Base-by-base conservation (phyloP, 2,113 vertebrate genomes). In the Petrocephalus zakoni region DNA sequence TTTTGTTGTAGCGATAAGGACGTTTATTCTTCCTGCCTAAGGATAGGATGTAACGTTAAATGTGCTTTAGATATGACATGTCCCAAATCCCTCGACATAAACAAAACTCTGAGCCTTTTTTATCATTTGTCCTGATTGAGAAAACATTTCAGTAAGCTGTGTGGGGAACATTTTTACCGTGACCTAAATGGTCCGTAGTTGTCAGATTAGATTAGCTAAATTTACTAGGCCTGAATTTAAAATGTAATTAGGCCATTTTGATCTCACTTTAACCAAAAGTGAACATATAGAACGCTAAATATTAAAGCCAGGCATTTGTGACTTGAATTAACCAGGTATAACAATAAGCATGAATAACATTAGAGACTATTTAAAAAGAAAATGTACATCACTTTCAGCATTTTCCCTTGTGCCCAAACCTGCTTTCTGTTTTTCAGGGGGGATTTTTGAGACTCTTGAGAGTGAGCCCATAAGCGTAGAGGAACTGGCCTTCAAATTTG, bases 401-500 rank as follows among this genome's bases (percentile, higher is more conserved):
- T 25, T 83, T 84, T 34, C 61, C 21, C 29, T 89, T 64, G 11
- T 81, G 8, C 42, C 17, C 7, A 49, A 47, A 83, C 3, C 21
- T 83, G 46, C 87, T 42, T 64, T 42, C 11, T 91, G 56, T 88
- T 88, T 94, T 91, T 93, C 96, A 99, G 98, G 98, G 88, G 98
- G 98, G 42, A 99, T 99, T 91, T 99, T 99, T 87, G 98, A 99
- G 96, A 99, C 98, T 6, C 93, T 97, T 92, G 98, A 99, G 94
- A 98, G 97, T 51, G 98, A 99, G 92, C 94, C 98, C 37, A 95
- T 99, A 92, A 99, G 98, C 61, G 94, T 97, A 92, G 98, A 99
- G 92, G 98, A 99, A 95, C 91, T 99, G 94, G 98, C 98, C 29
- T 99, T 99, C 96, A 99, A 99, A 95, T 99, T 99, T 93, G 98